A percentile compares a stretch with the other conserved stretches of the same genome.
These are phyloP conservation scores for Rallus crepitans DNA, from an alignment of 2,797 vertebrate genomes.

Conservation along the genomic window DNA sequence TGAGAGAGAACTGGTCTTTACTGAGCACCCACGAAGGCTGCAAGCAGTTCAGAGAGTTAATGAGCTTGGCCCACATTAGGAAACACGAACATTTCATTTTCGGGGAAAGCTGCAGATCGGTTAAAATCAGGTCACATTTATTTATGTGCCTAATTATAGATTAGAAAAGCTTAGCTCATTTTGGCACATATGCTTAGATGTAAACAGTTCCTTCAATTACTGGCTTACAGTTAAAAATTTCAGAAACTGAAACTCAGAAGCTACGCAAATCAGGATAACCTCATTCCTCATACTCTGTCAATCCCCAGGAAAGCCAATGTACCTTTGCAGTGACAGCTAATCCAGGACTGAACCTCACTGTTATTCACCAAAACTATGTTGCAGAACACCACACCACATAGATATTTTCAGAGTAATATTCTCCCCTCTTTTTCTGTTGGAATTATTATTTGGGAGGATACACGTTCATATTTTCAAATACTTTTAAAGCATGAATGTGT, in stretches of 20 bases:
- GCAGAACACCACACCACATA: neutral
- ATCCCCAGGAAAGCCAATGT: neutral
- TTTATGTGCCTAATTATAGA: slow-evolving; percentile 28
- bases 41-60: neutral
- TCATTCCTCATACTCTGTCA: neutral
- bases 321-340: neutral
- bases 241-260: neutral
- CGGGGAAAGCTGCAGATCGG: neutral
- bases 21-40: neutral
- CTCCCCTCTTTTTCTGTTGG: neutral
- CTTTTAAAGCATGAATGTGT: neutral
- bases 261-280: neutral
- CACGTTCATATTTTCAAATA: neutral
- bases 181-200: slow-evolving; percentile 4
- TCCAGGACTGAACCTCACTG: neutral
- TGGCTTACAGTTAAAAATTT: neutral
- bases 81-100: neutral
- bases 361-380: neutral
- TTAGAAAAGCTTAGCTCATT: slow-evolving; percentile 22
- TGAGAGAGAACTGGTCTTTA: neutral
- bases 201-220: slow-evolving; percentile 27
- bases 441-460: neutral
- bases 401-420: neutral
- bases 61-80: neutral
- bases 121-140: slow-evolving; percentile 32